Evolutionary conservation across 2,888 invertebrate genomes (phyloP), one percentile per base, ranked within the genome.

Genomic region (Drosophila picticornis): DNA sequence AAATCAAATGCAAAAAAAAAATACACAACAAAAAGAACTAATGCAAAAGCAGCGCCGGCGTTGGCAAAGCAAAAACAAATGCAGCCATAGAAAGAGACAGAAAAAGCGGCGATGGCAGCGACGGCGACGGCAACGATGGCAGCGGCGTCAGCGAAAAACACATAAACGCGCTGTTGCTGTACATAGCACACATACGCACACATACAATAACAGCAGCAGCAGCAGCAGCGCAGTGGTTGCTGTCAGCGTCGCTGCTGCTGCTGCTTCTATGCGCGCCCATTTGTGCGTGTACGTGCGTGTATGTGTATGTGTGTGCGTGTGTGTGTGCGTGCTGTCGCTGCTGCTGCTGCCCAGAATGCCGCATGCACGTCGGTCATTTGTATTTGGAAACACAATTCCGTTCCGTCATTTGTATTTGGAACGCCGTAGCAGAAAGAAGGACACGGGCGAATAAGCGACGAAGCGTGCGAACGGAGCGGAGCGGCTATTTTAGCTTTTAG

Each of bases 401-500:
- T 79, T 79, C 78, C 82, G 83, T 92, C 92, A 92, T 92, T 92
- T 92, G 90, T 91, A 91, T 92, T 91, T 92, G 80, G 90, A 90
- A 90, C 92, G 92, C 89, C 92, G 92, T 87, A 89, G 87, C 82
- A 90, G 91, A 83, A 85, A 91, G 91, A 87, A 90, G 91, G 91
- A 90, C 90, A 82, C 84, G 84, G 77, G 77, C 88, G 88, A 85
- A 83, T 73, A 80, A 81, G 77, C 79, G 78, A 78, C 81, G 87
- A 87, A 84, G 84, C 90, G 90, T 87, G 87, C 51, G 90, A 80
- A 85, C 90, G 87, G 84, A 91, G 91, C 78, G 91, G 90, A 88
- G 91, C 86, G 88, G 88, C 90, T 91, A 90, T 90, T 91, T 91
- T 91, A 88, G 87, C 91, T 92, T 91, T 91, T 91, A 92, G 92